Evolutionary conservation across 1,140 invertebrate species (phyloP).

Genomic region (Pemphigus obesinymphae): DNA sequence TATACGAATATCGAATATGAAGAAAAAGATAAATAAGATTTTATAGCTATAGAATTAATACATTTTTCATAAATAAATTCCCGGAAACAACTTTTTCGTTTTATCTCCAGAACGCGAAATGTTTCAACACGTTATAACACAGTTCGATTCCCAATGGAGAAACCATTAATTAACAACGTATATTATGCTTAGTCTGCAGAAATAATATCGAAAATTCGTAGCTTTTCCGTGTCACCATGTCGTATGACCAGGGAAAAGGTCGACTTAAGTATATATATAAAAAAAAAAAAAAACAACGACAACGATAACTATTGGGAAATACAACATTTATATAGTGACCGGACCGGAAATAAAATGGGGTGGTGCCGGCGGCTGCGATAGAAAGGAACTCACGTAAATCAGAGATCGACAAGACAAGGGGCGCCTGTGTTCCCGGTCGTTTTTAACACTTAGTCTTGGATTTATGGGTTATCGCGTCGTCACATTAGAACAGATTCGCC

Average conservation of each 20-base stretch:
- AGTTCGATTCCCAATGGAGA: no score
- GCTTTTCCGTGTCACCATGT: no score
- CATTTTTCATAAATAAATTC: no score
- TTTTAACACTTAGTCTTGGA: constrained; percentile 37
- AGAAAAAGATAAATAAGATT: no score
- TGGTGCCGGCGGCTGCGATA: neutral
- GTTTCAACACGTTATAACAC: no score
- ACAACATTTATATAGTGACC: constrained; percentile 10
- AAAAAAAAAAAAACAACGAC: neutral
- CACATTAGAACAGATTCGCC: constrained; percentile 26
- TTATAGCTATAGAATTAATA: no score
- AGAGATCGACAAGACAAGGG: constrained; percentile 40
- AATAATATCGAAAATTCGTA: neutral
- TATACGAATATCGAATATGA: no score
- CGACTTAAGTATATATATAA: neutral
- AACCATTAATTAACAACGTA: no score
- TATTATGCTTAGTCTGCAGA: no score
- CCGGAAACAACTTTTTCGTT: no score
- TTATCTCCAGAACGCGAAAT: no score
- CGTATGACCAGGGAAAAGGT: neutral
- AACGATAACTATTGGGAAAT: neutral
- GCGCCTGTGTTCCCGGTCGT: constrained; percentile 37
- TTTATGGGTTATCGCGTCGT: constrained; percentile 35
- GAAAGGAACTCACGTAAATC: constrained; percentile 33
- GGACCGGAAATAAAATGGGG: neutral